Percentiles rank a stretch among this genome's conserved stretches.
These are phyloP conservation scores for Phytoseiulus persimilis DNA, from an alignment of 2,888 invertebrate species.

Conservation along the genomic window DNA sequence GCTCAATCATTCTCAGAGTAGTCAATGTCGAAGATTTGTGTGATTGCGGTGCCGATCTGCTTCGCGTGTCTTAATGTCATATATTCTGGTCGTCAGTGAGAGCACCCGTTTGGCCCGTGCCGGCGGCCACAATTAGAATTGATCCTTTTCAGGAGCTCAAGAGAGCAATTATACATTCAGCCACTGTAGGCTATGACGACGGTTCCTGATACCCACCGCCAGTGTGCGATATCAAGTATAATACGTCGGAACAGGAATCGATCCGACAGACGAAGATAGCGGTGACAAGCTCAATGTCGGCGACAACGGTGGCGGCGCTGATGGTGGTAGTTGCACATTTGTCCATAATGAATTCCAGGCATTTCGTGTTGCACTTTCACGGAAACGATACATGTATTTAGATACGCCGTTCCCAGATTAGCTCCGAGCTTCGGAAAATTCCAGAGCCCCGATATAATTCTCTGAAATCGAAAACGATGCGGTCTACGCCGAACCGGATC, in stretches of 20 bases:
- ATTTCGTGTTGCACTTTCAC: not conserved
- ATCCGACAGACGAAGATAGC: not conserved
- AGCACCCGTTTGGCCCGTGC: not conserved
- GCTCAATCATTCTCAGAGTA: not conserved
- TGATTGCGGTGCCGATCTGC: not conserved
- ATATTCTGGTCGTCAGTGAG: not conserved
- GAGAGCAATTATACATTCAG: not conserved
- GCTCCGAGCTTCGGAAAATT: not conserved
- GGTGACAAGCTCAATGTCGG: not conserved
- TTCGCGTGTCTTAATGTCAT: not conserved
- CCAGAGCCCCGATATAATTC: not conserved
- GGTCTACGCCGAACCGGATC: not conserved
- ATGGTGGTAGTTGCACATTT: not conserved
- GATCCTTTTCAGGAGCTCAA: not conserved
- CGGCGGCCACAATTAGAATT: not conserved
- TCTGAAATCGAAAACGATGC: not conserved
- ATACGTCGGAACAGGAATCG: not conserved
- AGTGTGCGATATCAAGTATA: not conserved
- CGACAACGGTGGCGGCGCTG: not conserved
- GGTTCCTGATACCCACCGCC: not conserved
- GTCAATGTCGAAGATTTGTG: not conserved
- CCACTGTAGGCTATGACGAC: not conserved
- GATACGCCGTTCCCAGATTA: not conserved
- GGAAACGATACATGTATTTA: not conserved
- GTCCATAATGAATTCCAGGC: not conserved